Evolutionary conservation across 2,888 invertebrate genomes (phyloP), one percentile per base, ranked within the genome.

Genomic region (Stomorhina lunata): DNA sequence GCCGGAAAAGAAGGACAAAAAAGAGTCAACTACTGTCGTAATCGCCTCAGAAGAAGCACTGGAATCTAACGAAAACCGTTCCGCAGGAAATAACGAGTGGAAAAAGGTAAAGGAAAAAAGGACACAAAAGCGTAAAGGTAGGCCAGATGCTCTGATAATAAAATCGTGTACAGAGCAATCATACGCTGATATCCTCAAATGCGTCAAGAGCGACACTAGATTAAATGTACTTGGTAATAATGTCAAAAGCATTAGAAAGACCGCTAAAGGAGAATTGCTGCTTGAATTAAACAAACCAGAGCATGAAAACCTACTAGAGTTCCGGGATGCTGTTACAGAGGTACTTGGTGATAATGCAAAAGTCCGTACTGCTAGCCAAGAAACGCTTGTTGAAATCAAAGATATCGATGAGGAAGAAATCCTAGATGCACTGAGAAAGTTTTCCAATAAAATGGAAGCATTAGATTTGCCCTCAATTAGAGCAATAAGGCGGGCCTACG

Each of bases 1-100:
- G 7, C 34, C 57, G 15, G n/a, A 37, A 12, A 59, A 59, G n/a
- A 59, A 59, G 37, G 37, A 40, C 53, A 53, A 53, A 6, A 53
- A 27, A 29, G 53, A 15, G 12, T 2, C 53, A 17, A 12, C 15
- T n/a, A n/a, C n/a, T n/a, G n/a, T n/a, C n/a, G n/a, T n/a, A n/a
- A n/a, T n/a, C n/a, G n/a, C n/a, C n/a, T n/a, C n/a, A 22, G 27
- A 25, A 10, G 40, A 6, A 4, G 40, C 0, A 2, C 37, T 9
- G 10, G 40, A 43, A n/a, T 10, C 43, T 2, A 15, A 2, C 3
- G 2, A 34, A 25, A 10, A 61, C 2, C 0, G n/a, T 40, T 4
- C 40, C 9, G 2, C 17, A 0, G 17, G 1, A n/a, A 22, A 10
- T 7, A 45, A 43, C 9, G 15, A 40, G 27, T 22, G 63, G 29